A percentile compares a stretch with the other conserved stretches of the same genome.
phyloP scores from a whole-genome alignment of 2,888 invertebrate genomes.

The Coenonympha arcania region DNA sequence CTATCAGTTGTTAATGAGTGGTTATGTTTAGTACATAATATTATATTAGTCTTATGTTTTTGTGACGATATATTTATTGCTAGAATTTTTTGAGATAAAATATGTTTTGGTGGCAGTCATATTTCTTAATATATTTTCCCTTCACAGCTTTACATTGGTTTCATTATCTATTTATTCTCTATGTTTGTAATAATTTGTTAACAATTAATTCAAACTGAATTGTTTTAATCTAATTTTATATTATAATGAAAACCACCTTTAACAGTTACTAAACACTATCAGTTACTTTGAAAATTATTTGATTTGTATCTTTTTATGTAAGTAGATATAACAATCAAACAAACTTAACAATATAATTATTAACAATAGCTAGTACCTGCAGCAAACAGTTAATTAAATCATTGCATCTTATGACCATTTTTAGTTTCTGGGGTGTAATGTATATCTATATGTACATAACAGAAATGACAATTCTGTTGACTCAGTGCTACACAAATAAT shows the following conservation, averaged over 20 bases:
- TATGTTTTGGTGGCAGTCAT: constrained; percentile 61
- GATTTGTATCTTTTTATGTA: not conserved
- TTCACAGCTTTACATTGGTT: constrained; percentile 63
- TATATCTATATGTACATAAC: too few species aligned
- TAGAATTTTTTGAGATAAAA: constrained; percentile 44
- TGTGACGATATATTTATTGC: constrained; percentile 43
- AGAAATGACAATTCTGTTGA: too few species aligned
- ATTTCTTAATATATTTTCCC: constrained; percentile 41
- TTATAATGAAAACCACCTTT: not conserved
- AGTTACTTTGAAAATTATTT: constrained; percentile 2
- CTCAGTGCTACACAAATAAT: too few species aligned
- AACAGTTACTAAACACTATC: not conserved
- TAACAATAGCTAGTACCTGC: constrained; percentile 14
- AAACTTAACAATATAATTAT: not conserved
- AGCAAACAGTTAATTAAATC: constrained; percentile 15
- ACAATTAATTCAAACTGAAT: not conserved
- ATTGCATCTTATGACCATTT: constrained; percentile 16
- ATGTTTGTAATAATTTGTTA: constrained; percentile 19
- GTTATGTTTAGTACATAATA: not conserved
- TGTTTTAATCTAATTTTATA: constrained; percentile 2
- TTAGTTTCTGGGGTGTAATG: not conserved
- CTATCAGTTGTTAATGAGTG: not conserved
- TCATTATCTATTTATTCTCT: constrained; percentile 41
- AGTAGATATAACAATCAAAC: not conserved
- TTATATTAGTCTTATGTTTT: constrained; percentile 1